Base-by-base conservation (phyloP, 2,888 invertebrate genomes). In the Amblyjoppa fuscipennis region DNA sequence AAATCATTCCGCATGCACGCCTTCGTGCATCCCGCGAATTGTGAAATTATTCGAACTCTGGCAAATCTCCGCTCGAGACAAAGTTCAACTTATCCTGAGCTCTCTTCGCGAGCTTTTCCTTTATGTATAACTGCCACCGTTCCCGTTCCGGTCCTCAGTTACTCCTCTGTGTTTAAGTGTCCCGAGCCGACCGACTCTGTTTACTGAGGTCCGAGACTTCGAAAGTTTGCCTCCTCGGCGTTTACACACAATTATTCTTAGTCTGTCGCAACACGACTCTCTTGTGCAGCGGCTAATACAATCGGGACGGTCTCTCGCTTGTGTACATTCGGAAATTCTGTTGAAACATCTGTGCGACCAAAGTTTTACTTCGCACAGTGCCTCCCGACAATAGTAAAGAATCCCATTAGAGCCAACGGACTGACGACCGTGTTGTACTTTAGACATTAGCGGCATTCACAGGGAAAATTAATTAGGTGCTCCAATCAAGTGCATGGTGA, bases 1-100 rank as follows among this genome's bases (percentile, higher is more conserved):
- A 73, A 81, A 84, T 81, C 73, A 77, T 84, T 81, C 77, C 84
- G 59, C 76, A 51, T 81, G 76, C 41, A 73, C 81, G 84, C 73
- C 64, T 77, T 73, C 38, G 11, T 68, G 59, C 81, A 73, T 77
- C 68, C 31, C 45, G 56, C 64, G 64, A 76, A 76, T 81, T 70
- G 75, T 56, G 38, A 16, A 79, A 83, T 74, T 80, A 80, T 80
- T 76, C 64, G 75, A 68, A 75, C 53, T 25, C 70, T 20, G 16
- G 7, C 38, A 34, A 56, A 49, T 61, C 38, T 76, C 7, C 16
- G 61, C 49, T 70, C 20, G 25, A 49, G 53, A 76, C 64, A 69
- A 71, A 76, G 75, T 84, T 84, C 59, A 66, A 73, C 66, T 80
- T 71, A 31, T 59, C 59, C 25, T n/a, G 38, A 70, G 68, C 69